phyloP scores from a whole-genome alignment of 37 sponge, comb jelly and placozoan genomes.

The Aphrocallistes beatrix region DNA sequence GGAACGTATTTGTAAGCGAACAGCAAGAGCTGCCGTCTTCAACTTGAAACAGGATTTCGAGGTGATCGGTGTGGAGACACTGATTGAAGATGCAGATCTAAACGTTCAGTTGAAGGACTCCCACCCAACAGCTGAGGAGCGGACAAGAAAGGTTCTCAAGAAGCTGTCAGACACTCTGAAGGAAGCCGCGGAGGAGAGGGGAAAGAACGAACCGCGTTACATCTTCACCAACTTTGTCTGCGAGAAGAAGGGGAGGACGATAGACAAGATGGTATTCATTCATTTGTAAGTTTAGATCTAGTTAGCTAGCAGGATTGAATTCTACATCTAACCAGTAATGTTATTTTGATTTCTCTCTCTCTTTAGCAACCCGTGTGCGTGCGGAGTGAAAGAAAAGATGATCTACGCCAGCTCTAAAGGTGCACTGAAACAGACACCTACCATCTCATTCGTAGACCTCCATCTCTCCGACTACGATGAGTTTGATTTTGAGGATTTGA shows the following conservation, averaged over 20 bases:
- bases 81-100: background rate
- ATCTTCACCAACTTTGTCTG: background rate
- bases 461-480: background rate
- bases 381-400: slow-evolving; percentile 14
- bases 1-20: background rate
- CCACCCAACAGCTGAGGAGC: background rate
- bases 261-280: background rate
- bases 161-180: background rate
- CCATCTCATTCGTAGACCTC: background rate
- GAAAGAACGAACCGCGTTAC: background rate
- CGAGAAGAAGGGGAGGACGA: background rate
- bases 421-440: background rate
- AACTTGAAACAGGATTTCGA: too few relatives aligned
- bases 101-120: background rate
- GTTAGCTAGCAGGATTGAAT: background rate
- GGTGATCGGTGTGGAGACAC: background rate
- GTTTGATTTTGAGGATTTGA: background rate
- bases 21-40: slow-evolving; percentile 13
- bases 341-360: background rate
- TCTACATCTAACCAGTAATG: background rate
- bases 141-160: background rate
- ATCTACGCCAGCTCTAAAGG: background rate
- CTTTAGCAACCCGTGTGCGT: background rate
- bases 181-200: background rate
- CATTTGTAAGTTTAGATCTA: background rate